Evolutionary conservation across 2,888 invertebrate species (phyloP).

Genomic region (Hipparchia semele): DNA sequence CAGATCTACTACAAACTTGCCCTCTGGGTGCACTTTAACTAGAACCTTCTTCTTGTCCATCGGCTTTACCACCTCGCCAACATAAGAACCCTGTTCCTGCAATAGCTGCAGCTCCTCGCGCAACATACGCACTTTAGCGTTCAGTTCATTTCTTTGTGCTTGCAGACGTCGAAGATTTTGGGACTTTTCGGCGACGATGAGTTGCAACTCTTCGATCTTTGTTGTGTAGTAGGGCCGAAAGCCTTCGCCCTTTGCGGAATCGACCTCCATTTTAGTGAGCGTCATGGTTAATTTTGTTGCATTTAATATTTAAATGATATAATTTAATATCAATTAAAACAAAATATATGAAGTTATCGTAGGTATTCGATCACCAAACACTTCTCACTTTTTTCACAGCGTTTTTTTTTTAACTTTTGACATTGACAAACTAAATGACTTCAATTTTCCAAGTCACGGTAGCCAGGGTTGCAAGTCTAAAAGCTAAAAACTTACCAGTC

Average conservation of each 20-base stretch:
- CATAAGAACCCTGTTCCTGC: conserved; percentile 99
- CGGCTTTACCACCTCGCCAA: conserved; percentile 99
- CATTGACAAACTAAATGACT: conserved; percentile 33
- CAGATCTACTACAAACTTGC: conserved; percentile 99
- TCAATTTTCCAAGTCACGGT: conserved; percentile 61
- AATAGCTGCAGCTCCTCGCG: conserved; percentile 98
- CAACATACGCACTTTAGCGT: conserved; percentile 99
- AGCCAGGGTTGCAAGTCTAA: conserved; percentile 26
- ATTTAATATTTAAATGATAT: conserved; percentile 18
- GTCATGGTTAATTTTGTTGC: conserved; percentile 59
- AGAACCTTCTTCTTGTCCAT: conserved; percentile 99
- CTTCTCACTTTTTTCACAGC: neutral
- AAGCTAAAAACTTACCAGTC: neutral
- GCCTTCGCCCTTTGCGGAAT: conserved; percentile 90
- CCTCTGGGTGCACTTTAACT: conserved; percentile 99
- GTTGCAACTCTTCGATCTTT: conserved; percentile 98
- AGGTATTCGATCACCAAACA: neutral
- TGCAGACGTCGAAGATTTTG: conserved; percentile 98
- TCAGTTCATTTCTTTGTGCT: conserved; percentile 99
- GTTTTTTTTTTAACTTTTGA: neutral
- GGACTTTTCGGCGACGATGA: conserved; percentile 98
- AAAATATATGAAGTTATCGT: neutral
- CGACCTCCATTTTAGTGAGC: conserved; percentile 87
- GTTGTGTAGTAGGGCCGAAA: conserved; percentile 98
- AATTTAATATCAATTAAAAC: neutral